Evolutionary conservation across 2,888 invertebrate genomes (phyloP), one percentile per base, ranked within the genome.

Genomic region (Nomada goodeniana): DNA sequence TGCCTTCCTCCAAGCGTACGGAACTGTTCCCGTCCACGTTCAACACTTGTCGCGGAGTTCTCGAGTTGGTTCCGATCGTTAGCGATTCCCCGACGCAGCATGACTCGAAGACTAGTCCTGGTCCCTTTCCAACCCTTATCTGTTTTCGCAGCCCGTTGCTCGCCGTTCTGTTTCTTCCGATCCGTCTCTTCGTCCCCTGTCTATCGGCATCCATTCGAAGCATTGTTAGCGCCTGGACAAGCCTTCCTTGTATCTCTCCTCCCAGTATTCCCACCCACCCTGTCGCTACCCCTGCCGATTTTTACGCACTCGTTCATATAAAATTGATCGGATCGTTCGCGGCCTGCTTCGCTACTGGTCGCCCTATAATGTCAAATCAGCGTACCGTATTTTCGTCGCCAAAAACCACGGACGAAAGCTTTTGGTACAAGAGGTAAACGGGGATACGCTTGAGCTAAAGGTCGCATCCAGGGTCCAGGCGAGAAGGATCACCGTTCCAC

Each of bases 191-290:
- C 73, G 18, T 13, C 50, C 15, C 15, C 50, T 50, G 50, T 75
- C 75, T 52, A 71, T 75, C 82, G 76, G 50, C 78, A 64, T 77
- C 77, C 64, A 83, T 76, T 68, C 65, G 76, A 67, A 73, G 70
- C 80, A 84, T 82, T 86, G 82, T 87, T 86, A 81, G 59, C 83
- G 79, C 76, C 50, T 52, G 53, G 61, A 55, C 70, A 61, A 61
- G 52, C 76, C 50, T 65, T 72, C 59, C 73, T 80, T 69, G 83
- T 74, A 67, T 82, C 78, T 71, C 71, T 36, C 59, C 47, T 64
- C 61, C 65, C 55, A 64, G 70, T 79, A 67, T 69, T 68, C 71
- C 70, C 76, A n/a, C 53, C 80, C 55, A 44, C 42, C 75, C 36
- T 70, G 13, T 65, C 59, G 29, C 60, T 57, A 63, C 73, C 63